Evolutionary conservation across 1,140 invertebrate species (phyloP).

Genomic region (Brachionus koreanus): DNA sequence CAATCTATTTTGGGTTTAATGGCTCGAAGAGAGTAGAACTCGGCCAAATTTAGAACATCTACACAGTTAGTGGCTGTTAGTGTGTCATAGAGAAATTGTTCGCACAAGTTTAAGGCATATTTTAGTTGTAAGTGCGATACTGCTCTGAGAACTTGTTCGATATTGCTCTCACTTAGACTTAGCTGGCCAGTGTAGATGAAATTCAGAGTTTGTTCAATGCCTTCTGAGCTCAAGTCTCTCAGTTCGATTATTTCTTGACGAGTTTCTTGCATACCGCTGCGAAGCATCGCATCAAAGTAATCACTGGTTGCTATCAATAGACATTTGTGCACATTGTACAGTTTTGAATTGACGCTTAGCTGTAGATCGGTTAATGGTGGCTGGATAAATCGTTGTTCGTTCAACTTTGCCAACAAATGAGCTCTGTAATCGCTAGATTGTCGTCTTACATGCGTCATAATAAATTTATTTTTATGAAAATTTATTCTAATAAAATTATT

Average conservation of each 20-base stretch:
- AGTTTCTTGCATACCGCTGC: constrained; percentile 30
- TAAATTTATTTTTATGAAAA: neutral
- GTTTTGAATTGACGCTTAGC: neutral
- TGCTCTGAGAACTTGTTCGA: constrained; percentile 54
- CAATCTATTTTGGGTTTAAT: neutral
- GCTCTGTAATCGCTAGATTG: neutral
- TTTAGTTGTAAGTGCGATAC: constrained; percentile 54
- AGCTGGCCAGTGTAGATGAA: constrained; percentile 53
- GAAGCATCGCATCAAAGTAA: constrained; percentile 41
- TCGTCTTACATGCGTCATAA: neutral
- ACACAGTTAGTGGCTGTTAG: constrained; percentile 55
- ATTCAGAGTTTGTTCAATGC: constrained; percentile 50
- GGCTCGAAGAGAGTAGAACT: constrained; percentile 51
- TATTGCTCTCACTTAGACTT: constrained; percentile 52
- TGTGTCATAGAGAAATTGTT: constrained; percentile 52
- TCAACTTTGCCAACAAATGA: neutral
- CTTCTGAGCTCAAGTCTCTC: constrained; percentile 52
- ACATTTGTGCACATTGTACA: constrained; percentile 41
- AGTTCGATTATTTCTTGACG: constrained; percentile 51
- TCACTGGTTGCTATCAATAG: constrained; percentile 6
- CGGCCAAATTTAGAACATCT: constrained; percentile 54
- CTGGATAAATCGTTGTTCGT: constrained; percentile 25
- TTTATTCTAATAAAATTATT: neutral
- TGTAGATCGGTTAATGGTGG: neutral
- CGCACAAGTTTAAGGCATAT: constrained; percentile 56